A percentile compares a stretch with the other conserved stretches of the same genome.
Conservation (phyloP, 53 echinoderm and acorn worm genomes). For the Paracentrotus lividus region DNA sequence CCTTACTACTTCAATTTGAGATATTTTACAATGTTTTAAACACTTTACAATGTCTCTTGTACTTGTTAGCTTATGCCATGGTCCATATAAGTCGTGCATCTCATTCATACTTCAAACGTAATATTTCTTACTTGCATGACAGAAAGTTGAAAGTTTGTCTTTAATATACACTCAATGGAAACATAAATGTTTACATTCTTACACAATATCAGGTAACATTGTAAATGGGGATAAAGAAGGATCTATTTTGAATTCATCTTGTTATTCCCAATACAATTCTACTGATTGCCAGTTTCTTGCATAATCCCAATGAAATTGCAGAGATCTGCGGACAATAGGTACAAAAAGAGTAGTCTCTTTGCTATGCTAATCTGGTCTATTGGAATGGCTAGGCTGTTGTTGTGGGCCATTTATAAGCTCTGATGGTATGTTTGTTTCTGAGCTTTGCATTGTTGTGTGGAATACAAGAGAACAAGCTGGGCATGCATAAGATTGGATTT, state of each 20-base stretch:
- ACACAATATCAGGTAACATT: no score
- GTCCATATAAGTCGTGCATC: no score
- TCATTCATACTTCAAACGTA: no score
- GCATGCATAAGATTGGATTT: background rate
- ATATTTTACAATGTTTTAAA: no score
- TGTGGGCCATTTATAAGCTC: conserved; percentile 33
- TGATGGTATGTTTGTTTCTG: conserved; percentile 45
- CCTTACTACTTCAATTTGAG: no score
- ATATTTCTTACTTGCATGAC: no score
- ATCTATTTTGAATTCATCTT: conserved; percentile 10
- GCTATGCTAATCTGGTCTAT: conserved; percentile 7
- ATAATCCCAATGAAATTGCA: background rate
- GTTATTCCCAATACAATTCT: background rate
- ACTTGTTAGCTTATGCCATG: no score
- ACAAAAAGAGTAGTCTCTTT: background rate
- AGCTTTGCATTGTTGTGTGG: conserved; percentile 26
- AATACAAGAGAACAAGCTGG: background rate
- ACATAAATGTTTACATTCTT: no score
- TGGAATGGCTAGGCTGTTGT: conserved; percentile 40
- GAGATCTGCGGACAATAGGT: background rate
- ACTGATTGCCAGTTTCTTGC: conserved; percentile 23
- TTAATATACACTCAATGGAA: no score
- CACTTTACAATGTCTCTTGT: no score
- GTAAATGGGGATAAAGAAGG: background rate
- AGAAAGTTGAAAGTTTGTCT: no score